Percentiles rank a stretch among this genome's conserved stretches.
phyloP scores from a whole-genome alignment of 2,113 vertebrate species.

The Muscicapa adusta region DNA sequence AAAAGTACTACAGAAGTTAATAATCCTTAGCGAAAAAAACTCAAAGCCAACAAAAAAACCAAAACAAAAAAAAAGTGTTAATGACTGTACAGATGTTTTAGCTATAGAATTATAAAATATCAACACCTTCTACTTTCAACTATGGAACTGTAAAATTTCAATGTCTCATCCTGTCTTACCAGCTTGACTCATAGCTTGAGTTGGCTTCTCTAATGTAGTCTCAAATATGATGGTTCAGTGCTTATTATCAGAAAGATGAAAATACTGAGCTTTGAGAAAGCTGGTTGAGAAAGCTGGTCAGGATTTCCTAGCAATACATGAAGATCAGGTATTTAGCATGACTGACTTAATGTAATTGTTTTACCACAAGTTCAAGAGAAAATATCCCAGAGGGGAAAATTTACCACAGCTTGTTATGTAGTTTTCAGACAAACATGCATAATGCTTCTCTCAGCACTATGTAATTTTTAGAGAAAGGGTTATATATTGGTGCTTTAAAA shows the following conservation, averaged over 20 bases:
- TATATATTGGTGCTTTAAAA: neutral
- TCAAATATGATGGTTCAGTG: neutral
- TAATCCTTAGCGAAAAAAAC: neutral
- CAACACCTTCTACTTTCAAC: neutral
- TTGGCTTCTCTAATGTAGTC: neutral
- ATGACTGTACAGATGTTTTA: neutral
- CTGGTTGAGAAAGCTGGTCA: neutral
- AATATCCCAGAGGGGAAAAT: neutral
- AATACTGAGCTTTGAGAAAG: neutral
- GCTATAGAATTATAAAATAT: neutral
- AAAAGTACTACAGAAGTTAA: neutral
- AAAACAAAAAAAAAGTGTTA: neutral
- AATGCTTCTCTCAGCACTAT: rapidly evolving
- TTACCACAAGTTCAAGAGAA: neutral
- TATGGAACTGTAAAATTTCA: neutral
- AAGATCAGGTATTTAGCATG: neutral
- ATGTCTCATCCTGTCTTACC: neutral
- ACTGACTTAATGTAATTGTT: neutral
- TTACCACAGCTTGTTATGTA: neutral
- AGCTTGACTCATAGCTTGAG: neutral
- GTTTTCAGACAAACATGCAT: neutral
- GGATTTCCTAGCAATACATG: neutral
- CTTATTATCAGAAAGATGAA: neutral
- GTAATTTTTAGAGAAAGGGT: neutral
- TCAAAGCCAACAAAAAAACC: neutral